Evolutionary conservation across 2,888 invertebrate species (phyloP).

Genomic region (Cataglyphis cursor): DNA sequence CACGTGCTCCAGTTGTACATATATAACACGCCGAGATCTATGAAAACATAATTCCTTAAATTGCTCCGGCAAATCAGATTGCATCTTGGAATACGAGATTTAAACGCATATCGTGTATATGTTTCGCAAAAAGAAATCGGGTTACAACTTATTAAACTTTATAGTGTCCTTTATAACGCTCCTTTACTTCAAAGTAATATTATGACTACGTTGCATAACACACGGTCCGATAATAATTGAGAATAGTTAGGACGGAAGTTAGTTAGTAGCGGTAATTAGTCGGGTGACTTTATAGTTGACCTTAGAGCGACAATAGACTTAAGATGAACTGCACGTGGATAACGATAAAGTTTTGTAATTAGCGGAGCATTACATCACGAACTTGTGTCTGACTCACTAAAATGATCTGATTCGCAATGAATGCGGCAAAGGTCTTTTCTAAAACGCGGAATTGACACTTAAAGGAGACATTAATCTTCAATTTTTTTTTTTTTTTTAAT

Average conservation of each 20-base stretch:
- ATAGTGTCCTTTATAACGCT: background rate
- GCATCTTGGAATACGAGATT: background rate
- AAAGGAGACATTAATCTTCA: background rate
- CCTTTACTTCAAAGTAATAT: background rate
- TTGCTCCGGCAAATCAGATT: background rate
- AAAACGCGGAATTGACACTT: background rate
- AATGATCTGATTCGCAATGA: background rate
- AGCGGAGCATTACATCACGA: background rate
- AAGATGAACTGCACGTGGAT: background rate
- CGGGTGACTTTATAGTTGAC: background rate
- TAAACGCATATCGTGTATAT: background rate
- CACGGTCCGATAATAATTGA: background rate
- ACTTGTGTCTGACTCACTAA: background rate
- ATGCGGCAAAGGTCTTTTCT: background rate
- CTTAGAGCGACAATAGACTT: constrained; percentile 1
- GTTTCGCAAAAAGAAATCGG: background rate
- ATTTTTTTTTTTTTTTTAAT: background rate
- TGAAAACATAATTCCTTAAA: constrained; percentile 20
- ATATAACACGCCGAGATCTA: background rate
- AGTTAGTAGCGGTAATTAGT: background rate
- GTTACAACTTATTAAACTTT: background rate
- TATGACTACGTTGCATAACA: background rate
- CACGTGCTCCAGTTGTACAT: background rate
- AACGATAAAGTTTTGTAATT: constrained; percentile 13
- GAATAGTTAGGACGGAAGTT: background rate